Evolutionary conservation across 1,140 invertebrate species (phyloP).

Genomic region (Drosophila takahashii): DNA sequence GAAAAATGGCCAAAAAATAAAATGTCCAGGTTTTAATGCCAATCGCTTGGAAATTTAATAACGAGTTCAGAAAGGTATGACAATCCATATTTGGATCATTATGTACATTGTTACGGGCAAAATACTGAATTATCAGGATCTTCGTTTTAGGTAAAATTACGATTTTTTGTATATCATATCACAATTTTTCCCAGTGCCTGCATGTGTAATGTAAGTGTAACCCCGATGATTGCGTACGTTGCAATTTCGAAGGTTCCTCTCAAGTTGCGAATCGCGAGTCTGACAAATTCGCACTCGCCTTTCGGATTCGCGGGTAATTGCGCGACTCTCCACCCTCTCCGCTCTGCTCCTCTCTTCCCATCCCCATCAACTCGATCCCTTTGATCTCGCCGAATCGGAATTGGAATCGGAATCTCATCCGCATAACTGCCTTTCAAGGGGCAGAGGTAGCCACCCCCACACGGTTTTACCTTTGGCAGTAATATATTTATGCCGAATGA

Average conservation of each 20-base stretch:
- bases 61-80: too few relatives aligned
- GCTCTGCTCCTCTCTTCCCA: neutral
- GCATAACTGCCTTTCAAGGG: neutral
- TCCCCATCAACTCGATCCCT: slow-evolving; percentile 15
- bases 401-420: slow-evolving; percentile 21
- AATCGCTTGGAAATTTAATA: too few relatives aligned
- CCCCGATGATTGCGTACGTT: slow-evolving; percentile 36
- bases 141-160: too few relatives aligned
- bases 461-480: neutral
- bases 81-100: too few relatives aligned
- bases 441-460: slow-evolving; percentile 4
- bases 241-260: slow-evolving; percentile 41
- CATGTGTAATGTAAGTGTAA: slow-evolving; percentile 31
- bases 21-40: too few relatives aligned
- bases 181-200: slow-evolving; percentile 13
- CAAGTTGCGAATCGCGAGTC: slow-evolving; percentile 12
- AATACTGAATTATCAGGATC: too few relatives aligned
- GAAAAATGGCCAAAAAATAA: too few relatives aligned
- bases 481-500: neutral
- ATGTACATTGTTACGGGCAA: too few relatives aligned
- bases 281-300: slow-evolving; percentile 48
- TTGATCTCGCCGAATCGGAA: slow-evolving; percentile 44
- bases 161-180: too few relatives aligned
- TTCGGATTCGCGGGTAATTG: slow-evolving; percentile 43
- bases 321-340: slow-evolving; percentile 12